A percentile compares a stretch with the other conserved stretches of the same genome.
Conservation (phyloP, 2,797 vertebrate genomes). For the Acanthiza pusilla region DNA sequence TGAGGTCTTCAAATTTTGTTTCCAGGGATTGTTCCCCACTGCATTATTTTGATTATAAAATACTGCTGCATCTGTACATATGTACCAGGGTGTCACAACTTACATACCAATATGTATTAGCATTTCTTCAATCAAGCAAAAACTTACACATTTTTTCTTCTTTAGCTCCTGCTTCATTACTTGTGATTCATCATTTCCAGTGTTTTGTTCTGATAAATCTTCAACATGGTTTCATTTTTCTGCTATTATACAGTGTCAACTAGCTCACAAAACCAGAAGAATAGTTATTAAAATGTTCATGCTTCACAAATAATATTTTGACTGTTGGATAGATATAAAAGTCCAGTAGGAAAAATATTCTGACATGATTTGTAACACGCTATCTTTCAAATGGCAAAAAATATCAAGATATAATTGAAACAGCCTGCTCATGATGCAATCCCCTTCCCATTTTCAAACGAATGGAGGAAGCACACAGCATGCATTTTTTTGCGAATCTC, state of each 20-base stretch:
- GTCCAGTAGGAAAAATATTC: conserved; percentile 62
- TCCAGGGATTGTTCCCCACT: not conserved
- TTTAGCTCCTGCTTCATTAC: conserved; percentile 51
- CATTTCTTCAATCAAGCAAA: conserved; percentile 57
- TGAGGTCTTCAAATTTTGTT: conserved; percentile 13
- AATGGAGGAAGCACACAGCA: conserved; percentile 17
- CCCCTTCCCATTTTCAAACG: conserved; percentile 22
- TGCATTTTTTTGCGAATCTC: conserved; percentile 8
- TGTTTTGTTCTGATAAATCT: conserved; percentile 61
- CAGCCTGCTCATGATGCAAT: conserved; percentile 23
- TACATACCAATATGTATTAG: conserved; percentile 25
- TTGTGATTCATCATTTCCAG: conserved; percentile 54
- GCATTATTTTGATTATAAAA: conserved; percentile 50
- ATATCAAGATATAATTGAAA: conserved; percentile 60
- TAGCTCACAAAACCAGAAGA: conserved; percentile 54
- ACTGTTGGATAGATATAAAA: conserved; percentile 58
- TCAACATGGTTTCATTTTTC: conserved; percentile 42
- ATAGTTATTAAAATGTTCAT: conserved; percentile 64
- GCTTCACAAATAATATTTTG: conserved; percentile 65
- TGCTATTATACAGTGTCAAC: conserved; percentile 51
- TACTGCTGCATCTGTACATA: not conserved
- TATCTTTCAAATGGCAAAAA: conserved; percentile 60
- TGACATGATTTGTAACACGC: conserved; percentile 57
- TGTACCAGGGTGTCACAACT: conserved; percentile 14
- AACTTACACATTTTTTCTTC: conserved; percentile 25